Percentiles rank a stretch among this genome's conserved stretches.
These are phyloP conservation scores for Linurgus olivaceus DNA, from an alignment of 2,797 vertebrate genomes.

Conservation along the genomic window DNA sequence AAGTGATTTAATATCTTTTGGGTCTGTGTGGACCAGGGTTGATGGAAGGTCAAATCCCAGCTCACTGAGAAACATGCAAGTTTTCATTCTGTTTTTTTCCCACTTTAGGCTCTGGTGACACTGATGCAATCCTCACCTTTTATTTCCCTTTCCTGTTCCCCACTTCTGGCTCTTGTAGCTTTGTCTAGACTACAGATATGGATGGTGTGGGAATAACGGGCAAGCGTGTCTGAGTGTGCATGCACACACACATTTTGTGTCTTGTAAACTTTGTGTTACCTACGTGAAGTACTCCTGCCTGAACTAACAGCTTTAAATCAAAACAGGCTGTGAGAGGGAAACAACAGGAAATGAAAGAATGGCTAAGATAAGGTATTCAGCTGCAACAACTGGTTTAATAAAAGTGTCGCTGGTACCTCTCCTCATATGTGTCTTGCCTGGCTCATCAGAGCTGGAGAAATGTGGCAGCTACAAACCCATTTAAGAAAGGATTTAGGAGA, in stretches of 20 bases:
- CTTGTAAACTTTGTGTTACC: conserved; percentile 7
- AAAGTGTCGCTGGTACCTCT: neutral
- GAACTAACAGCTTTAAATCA: conserved; percentile 22
- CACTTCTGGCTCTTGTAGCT: neutral
- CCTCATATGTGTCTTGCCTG: neutral
- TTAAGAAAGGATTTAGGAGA: neutral
- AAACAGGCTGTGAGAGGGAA: conserved; percentile 46
- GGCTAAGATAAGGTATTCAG: conserved; percentile 16
- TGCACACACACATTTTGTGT: neutral
- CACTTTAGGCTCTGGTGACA: conserved; percentile 29
- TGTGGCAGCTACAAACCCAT: neutral
- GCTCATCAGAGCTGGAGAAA: neutral
- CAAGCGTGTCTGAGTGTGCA: neutral
- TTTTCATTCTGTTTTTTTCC: neutral
- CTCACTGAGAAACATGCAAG: neutral
- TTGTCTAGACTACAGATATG: conserved; percentile 20
- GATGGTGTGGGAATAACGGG: conserved; percentile 1
- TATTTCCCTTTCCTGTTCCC: conserved; percentile 41
- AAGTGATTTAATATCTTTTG: conserved; percentile 47
- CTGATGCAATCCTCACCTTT: conserved; percentile 47
- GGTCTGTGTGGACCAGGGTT: conserved; percentile 1
- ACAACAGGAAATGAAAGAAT: conserved; percentile 60
- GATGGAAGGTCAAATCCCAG: conserved; percentile 34
- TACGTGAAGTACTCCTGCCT: neutral
- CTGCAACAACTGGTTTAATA: neutral